Percentiles rank a stretch among this genome's conserved stretches.
Conservation (phyloP, 2,888 invertebrate species). For the Calliscelio sp. region DNA sequence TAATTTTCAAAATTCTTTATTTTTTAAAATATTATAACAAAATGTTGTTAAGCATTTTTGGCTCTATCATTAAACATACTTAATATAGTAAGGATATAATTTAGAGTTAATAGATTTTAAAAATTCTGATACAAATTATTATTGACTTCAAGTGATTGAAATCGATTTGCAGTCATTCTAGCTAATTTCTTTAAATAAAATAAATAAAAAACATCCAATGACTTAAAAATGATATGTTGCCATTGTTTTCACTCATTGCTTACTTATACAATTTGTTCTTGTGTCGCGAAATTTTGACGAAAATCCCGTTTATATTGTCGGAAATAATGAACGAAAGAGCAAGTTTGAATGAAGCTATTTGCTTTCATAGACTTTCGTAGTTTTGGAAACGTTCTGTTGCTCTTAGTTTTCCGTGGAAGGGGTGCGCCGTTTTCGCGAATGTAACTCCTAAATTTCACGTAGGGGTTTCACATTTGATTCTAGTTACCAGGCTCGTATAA, state of each 20-base stretch:
- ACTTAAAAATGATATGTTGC: not conserved
- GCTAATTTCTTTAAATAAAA: too few relatives aligned
- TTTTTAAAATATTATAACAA: too few relatives aligned
- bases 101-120: too few relatives aligned
- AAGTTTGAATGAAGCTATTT: slow-evolving; percentile 72
- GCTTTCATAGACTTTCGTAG: slow-evolving; percentile 69
- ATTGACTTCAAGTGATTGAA: too few relatives aligned
- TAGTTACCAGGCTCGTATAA: slow-evolving; percentile 62
- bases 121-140: too few relatives aligned
- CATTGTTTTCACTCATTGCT: slow-evolving; percentile 12
- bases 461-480: slow-evolving; percentile 65
- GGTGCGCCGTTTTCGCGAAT: slow-evolving; percentile 57
- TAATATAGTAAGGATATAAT: too few relatives aligned
- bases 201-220: slow-evolving; percentile 30
- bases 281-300: slow-evolving; percentile 40
- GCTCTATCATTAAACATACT: too few relatives aligned
- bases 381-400: slow-evolving; percentile 53
- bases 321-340: slow-evolving; percentile 64
- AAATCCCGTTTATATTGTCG: slow-evolving; percentile 51
- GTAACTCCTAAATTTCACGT: slow-evolving; percentile 62
- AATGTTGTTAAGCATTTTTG: too few relatives aligned
- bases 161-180: too few relatives aligned
- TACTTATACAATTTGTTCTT: slow-evolving; percentile 24
- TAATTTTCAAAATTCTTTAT: too few relatives aligned
- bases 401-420: slow-evolving; percentile 53